phyloP scores from a whole-genome alignment of 2,113 vertebrate genomes.

The Noctilio leporinus region DNA sequence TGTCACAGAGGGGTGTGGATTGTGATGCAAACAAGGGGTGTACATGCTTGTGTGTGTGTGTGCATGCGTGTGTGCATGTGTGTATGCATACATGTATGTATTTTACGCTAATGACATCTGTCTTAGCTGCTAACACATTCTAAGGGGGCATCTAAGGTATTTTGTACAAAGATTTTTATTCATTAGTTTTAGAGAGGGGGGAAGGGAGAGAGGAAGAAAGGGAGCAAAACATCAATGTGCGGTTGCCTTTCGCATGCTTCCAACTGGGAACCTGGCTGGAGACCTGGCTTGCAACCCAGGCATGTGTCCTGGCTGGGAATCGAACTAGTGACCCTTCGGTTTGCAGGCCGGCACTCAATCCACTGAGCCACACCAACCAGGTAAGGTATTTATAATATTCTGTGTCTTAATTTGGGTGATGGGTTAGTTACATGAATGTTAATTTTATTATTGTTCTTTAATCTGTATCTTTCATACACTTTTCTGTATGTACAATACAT shows the following conservation, averaged over 20 bases:
- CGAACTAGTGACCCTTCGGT: no score
- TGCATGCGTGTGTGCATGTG: neutral
- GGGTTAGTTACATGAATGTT: neutral
- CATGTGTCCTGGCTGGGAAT: no score
- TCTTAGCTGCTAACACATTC: neutral
- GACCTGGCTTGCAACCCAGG: no score
- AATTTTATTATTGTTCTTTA: neutral
- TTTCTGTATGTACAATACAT: neutral
- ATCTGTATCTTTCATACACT: neutral
- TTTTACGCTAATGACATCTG: neutral
- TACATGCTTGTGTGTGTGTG: neutral
- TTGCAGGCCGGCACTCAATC: no score
- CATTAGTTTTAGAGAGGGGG: no score
- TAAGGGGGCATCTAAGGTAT: neutral
- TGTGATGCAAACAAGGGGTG: neutral
- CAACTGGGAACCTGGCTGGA: no score
- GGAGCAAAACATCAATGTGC: no score
- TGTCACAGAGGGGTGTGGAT: neutral
- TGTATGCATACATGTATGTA: neutral
- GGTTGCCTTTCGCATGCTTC: no score
- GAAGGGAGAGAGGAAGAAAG: no score
- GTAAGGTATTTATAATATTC: neutral
- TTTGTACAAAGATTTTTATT: no score
- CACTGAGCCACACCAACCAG: no score
- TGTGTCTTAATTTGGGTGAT: neutral